Evolutionary conservation across 2,888 invertebrate species (phyloP), one percentile per base, ranked within the genome.

Genomic region (Pyrrhosoma nymphula): DNA sequence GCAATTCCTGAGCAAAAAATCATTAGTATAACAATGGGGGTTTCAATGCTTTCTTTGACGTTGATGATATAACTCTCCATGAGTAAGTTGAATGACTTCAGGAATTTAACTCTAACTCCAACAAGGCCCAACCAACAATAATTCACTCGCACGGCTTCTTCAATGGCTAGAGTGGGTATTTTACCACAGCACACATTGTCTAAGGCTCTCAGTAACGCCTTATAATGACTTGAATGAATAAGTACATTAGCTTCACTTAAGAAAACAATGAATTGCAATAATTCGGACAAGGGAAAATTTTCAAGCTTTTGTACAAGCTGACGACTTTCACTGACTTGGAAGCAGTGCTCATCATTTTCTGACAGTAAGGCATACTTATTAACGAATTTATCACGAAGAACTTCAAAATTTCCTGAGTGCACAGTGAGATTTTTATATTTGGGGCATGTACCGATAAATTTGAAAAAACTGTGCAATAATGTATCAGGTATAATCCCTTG

Each of bases 111-210:
- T 95, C 96, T 96, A 96, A 96, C 96, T n/a, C 97, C 96, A 90
- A 96, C 95, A 90, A 96, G 95, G 60, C 96, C 96, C 96, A 97
- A 96, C 96, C 96, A 97, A 69, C 96, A 96, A 96, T 96, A 96
- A 95, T 97, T 96, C 39, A 96, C 95, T 95, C 96, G 96, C 91
- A 97, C 96, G 95, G 96, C 96, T 56, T 96, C 96, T 96, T 95
- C 88, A 12, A 63, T 39, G 35, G 96, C 95, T 91, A 97, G 95
- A 14, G 95, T 95, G 18, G 96, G 95, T 88, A 96, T 93, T 96
- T 96, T 96, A 60, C 95, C 95, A 95, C 96, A 96, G 96, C 96
- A 97, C 96, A 96, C 96, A n/a, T 95, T 95, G 96, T 97, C 97
- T 63, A 97, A 23, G 89, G 95, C 26, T 91, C 2, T 56, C 26